Evolutionary conservation across 2,888 invertebrate genomes (phyloP).

Genomic region (Lepidocyrtinus sp.): DNA sequence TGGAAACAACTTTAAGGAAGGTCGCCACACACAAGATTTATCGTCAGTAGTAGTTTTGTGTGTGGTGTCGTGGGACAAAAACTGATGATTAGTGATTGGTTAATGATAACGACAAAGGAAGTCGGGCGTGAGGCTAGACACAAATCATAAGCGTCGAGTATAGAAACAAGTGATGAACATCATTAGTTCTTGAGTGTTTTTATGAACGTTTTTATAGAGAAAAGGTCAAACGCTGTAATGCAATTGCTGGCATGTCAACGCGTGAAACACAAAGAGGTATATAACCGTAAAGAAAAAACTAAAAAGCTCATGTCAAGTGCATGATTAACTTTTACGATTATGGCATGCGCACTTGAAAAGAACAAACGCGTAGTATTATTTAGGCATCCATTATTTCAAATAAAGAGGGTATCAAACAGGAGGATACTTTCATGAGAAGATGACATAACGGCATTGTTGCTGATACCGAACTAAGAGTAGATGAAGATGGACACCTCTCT

Average conservation of each 20-base stretch:
- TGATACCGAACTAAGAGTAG: too few relatives aligned
- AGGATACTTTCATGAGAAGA: conserved; percentile 5
- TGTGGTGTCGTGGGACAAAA: not conserved
- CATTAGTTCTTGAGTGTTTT: not conserved
- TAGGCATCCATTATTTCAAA: too few relatives aligned
- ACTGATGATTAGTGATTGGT: not conserved
- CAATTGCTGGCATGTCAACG: not conserved
- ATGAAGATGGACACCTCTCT: too few relatives aligned
- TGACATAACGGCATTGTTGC: not conserved
- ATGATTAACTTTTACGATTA: conserved; percentile 10
- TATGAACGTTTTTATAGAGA: not conserved
- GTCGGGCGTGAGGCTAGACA: not conserved
- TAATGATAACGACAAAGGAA: too few relatives aligned
- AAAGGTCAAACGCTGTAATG: not conserved
- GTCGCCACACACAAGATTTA: not conserved
- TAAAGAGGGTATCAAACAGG: not conserved
- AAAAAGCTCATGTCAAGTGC: not conserved
- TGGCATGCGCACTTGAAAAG: too few relatives aligned
- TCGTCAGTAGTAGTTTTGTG: too few relatives aligned
- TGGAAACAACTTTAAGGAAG: not conserved
- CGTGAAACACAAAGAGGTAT: not conserved
- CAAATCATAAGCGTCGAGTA: not conserved
- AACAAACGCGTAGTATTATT: too few relatives aligned
- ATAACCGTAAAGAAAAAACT: not conserved
- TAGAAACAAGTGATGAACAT: not conserved